Evolutionary conservation across 2,113 vertebrate genomes (phyloP).

Genomic region (Dipodomys stephensi): DNA sequence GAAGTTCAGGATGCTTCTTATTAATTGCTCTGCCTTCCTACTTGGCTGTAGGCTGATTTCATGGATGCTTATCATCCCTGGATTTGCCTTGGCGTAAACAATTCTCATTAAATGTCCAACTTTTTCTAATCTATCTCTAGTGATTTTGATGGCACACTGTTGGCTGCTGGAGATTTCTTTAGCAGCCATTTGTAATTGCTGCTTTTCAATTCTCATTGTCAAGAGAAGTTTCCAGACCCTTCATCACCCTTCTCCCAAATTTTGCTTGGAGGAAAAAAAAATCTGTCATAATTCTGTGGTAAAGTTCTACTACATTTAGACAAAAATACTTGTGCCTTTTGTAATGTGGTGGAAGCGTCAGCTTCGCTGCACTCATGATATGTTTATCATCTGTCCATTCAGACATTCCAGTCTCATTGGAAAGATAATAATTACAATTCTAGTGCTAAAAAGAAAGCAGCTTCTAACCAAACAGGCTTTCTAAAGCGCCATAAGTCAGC

Average conservation of each 20-base stretch:
- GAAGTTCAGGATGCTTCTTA: background rate
- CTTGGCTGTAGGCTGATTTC: conserved; percentile 22
- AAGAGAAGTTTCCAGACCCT: background rate
- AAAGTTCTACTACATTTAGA: background rate
- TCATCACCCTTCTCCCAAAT: background rate
- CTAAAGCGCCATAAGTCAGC: background rate
- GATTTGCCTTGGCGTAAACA: conserved; percentile 52
- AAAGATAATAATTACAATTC: conserved; percentile 15
- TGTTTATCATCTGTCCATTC: background rate
- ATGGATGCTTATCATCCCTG: conserved; percentile 41
- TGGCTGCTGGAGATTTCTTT: conserved; percentile 40
- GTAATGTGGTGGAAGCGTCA: no score
- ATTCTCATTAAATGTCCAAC: conserved; percentile 49
- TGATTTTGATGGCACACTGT: conserved; percentile 9
- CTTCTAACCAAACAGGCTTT: conserved; percentile 8
- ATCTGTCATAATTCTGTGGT: background rate
- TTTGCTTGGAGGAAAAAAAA: conserved; percentile 29
- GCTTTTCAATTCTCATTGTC: conserved; percentile 1
- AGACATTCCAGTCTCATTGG: background rate
- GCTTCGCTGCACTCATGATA: background rate
- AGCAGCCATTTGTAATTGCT: conserved; percentile 40
- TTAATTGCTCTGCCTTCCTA: background rate
- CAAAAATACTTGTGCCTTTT: background rate
- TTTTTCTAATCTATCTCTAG: background rate
- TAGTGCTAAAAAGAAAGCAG: background rate